These are phyloP conservation scores for Mycalesis mineus DNA, from an alignment of 2,888 invertebrate genomes.

Conservation along the genomic window DNA sequence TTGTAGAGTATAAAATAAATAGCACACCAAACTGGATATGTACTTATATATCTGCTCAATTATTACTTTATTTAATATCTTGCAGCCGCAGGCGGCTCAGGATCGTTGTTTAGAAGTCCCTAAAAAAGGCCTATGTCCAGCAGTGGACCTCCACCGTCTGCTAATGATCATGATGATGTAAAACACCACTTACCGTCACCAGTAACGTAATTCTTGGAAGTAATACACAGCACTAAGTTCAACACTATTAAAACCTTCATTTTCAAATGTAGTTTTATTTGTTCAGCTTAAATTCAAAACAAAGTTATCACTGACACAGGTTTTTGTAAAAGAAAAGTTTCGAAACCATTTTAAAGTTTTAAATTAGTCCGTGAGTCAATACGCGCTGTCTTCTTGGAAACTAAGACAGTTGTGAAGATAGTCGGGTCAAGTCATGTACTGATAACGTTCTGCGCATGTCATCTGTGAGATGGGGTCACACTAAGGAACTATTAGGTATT, in stretches of 20 bases:
- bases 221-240: constrained; percentile 41
- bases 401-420: constrained; percentile 40
- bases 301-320: constrained; percentile 8
- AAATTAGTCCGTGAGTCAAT: constrained; percentile 8
- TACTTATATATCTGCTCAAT: too few relatives aligned
- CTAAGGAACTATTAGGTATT: constrained; percentile 16
- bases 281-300: not conserved
- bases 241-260: constrained; percentile 44
- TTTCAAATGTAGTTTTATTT: constrained; percentile 19
- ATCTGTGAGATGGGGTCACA: constrained; percentile 27
- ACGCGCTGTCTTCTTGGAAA: constrained; percentile 33
- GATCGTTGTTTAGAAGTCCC: too few relatives aligned
- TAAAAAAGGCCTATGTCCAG: too few relatives aligned
- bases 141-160: too few relatives aligned
- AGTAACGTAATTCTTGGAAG: constrained; percentile 36
- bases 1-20: too few relatives aligned
- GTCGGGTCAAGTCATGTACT: constrained; percentile 44
- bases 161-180: too few relatives aligned
- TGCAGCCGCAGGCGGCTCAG: too few relatives aligned
- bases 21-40: too few relatives aligned
- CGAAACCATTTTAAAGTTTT: constrained; percentile 6
- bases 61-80: too few relatives aligned
- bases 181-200: too few relatives aligned
- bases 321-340: not conserved
- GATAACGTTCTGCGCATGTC: constrained; percentile 65